Evolutionary conservation across 2,113 vertebrate genomes (phyloP).

Genomic region (Platysteira castanea): DNA sequence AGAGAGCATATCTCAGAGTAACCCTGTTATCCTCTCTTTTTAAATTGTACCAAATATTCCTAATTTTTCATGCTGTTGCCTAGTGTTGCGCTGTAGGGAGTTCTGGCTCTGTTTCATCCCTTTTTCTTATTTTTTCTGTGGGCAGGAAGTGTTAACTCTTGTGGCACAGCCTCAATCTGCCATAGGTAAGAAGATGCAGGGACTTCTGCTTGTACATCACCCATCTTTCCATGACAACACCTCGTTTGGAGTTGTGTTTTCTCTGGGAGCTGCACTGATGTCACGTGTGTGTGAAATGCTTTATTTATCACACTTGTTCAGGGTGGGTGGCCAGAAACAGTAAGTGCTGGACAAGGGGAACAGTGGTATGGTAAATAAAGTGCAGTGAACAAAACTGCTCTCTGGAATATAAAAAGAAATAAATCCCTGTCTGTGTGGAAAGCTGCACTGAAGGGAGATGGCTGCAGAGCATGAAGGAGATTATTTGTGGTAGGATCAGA

Average conservation of each 20-base stretch:
- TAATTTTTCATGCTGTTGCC: not conserved
- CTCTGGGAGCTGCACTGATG: not conserved
- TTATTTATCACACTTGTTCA: not conserved
- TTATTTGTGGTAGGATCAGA: not conserved
- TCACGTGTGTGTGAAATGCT: not conserved
- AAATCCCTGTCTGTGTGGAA: not conserved
- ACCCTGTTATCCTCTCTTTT: not conserved
- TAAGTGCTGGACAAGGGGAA: not conserved
- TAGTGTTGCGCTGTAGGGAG: not conserved
- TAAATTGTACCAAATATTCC: not conserved
- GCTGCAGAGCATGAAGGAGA: not conserved
- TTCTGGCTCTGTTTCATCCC: not conserved
- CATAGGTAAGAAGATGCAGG: not conserved
- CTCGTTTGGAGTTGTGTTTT: not conserved
- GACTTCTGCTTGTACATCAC: not conserved
- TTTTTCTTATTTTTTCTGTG: not conserved
- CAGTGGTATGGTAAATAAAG: not conserved
- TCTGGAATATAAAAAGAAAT: not conserved
- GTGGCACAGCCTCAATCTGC: not conserved
- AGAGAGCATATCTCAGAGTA: not conserved
- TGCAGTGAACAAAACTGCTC: not conserved
- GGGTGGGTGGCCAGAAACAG: not conserved
- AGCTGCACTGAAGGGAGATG: not conserved
- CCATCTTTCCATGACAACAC: not conserved
- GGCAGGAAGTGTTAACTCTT: not conserved